Base-by-base conservation (phyloP, 92 coral and sea anemone species). In the Bergia sp. region DNA sequence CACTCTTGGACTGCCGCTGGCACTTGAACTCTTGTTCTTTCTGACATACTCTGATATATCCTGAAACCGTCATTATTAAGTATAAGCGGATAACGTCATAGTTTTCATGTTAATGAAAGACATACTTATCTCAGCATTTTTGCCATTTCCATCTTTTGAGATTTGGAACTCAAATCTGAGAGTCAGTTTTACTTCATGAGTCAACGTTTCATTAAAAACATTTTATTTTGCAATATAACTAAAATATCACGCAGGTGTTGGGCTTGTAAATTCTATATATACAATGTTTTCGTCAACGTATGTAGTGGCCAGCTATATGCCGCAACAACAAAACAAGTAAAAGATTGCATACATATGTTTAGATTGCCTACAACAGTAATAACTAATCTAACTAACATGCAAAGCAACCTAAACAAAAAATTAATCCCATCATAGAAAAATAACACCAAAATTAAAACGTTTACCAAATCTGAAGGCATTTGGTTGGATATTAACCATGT, bases 1-100 rank as follows among this genome's bases (percentile, higher is more conserved):
- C 92, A 90, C 57, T 37, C 84, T 82, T 88, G 94, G 74, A 95
- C 91, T 55, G 90, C 94, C 67, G 80, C 93, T 2, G 98, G 98
- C 41, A 95, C 96, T 88, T 95, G 93, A 3, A 92, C 90, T 83
- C 85, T 92, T 21, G 93, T 89, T 72, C 94, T 88, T 38, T 93
- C 95, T 16, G 98, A 90, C 88, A 92, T 93, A 75, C 89, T 95
- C 89, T 93, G 93, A 67, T 91, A 89, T 39, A 95, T 93, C 76
- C 98, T 95, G 76, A 73, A 72, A 88, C 66, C 41, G 37, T 18
- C 37, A 9, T 3, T 20, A 61, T 15, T 6, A 61, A 61, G 29
- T 20, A 21, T 61, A 23, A 61, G 69, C 29, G 69, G 23, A 16
- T 16, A 23, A 61, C 29, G 3, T 6, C n/a, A 20, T 61, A 2